These are phyloP conservation scores for Troides oblongomaculatus DNA, from an alignment of 2,888 invertebrate species.

Conservation along the genomic window DNA sequence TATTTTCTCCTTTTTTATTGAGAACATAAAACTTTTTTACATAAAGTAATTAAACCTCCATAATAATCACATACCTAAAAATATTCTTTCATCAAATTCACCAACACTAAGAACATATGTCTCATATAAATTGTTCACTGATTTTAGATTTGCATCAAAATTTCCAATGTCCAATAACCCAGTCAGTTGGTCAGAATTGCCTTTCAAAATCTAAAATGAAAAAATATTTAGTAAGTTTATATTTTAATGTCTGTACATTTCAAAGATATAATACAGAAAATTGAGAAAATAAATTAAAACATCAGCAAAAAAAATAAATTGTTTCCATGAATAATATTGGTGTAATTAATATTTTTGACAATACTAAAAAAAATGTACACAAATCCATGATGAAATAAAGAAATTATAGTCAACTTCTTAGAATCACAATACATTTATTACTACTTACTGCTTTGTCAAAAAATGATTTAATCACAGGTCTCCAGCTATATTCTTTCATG, in stretches of 20 bases:
- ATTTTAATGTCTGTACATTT: too few species aligned
- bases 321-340: too few species aligned
- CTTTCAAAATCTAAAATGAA: conserved; percentile 82
- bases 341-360: too few species aligned
- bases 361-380: too few species aligned
- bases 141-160: conserved; percentile 92
- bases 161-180: conserved; percentile 88
- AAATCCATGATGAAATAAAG: too few species aligned
- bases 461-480: conserved; percentile 86
- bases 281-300: too few species aligned
- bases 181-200: conserved; percentile 84
- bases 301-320: too few species aligned
- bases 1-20: not conserved
- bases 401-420: too few species aligned
- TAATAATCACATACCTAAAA: conserved; percentile 84
- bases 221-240: not conserved
- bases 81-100: conserved; percentile 98
- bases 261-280: too few species aligned
- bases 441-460: conserved; percentile 84
- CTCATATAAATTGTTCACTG: conserved; percentile 93
- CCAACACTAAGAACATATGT: conserved; percentile 94
- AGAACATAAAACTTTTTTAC: conserved; percentile 13
- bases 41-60: not conserved
- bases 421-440: too few species aligned
- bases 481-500: conserved; percentile 93